A percentile compares a stretch with the other conserved stretches of the same genome.
phyloP scores from a whole-genome alignment of 2,113 vertebrate species.

The Alouatta palliata region DNA sequence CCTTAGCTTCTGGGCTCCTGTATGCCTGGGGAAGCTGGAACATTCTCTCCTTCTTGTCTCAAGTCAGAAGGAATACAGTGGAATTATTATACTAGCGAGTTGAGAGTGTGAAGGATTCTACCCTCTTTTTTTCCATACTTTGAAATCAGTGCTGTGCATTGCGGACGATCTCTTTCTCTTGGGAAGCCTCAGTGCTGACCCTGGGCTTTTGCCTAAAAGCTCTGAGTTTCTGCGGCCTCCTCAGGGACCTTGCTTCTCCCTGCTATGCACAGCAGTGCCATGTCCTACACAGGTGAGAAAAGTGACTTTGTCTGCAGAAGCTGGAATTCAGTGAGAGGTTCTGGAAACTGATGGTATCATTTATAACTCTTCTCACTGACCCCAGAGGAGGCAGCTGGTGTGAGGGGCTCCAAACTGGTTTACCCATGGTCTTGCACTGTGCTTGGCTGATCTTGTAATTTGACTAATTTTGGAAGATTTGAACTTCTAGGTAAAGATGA shows the following conservation, averaged over 20 bases:
- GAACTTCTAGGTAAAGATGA: not conserved
- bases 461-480: not conserved
- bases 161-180: not conserved
- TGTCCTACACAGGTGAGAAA: not conserved
- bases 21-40: not conserved
- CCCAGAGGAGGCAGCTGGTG: not conserved
- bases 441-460: too few relatives aligned
- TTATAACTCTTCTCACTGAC: rapidly evolving
- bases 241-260: not conserved
- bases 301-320: not conserved
- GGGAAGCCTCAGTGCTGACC: rapidly evolving
- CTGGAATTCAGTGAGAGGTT: not conserved
- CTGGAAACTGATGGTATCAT: rapidly evolving
- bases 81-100: too few relatives aligned
- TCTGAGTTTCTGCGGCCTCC: not conserved
- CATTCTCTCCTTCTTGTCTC: not conserved
- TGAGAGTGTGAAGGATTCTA: too few relatives aligned
- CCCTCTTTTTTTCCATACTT: not conserved
- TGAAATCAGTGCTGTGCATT: rapidly evolving
- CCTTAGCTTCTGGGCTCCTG: too few relatives aligned
- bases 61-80: too few relatives aligned
- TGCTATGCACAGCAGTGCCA: rapidly evolving
- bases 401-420: not conserved
- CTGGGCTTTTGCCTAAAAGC: not conserved
- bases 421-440: rapidly evolving